Conservation (phyloP, 2,888 invertebrate species). For the Machimus atricapillus region DNA sequence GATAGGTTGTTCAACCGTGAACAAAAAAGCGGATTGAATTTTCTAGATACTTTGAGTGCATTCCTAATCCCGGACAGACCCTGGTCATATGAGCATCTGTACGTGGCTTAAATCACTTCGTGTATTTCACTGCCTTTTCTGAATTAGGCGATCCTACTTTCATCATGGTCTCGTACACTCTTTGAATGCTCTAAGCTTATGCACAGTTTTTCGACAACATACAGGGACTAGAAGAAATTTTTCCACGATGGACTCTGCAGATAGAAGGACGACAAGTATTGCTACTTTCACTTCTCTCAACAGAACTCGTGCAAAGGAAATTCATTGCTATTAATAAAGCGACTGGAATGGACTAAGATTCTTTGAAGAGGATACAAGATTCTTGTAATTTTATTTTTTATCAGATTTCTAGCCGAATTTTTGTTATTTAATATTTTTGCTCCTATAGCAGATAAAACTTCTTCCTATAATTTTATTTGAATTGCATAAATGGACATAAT, state of each 20-base stretch:
- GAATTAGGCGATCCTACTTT: background rate
- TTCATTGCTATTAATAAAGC: background rate
- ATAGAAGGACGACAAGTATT: background rate
- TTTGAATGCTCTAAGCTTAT: background rate
- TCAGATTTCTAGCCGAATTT: too few species aligned
- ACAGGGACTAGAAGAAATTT: background rate
- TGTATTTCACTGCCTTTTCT: background rate
- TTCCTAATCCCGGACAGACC: background rate
- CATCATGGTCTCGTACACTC: background rate
- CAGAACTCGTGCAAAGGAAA: background rate
- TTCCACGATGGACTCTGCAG: background rate
- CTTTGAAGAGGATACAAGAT: background rate
- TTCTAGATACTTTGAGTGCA: constrained; percentile 12
- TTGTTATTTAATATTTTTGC: too few species aligned
- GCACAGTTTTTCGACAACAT: background rate
- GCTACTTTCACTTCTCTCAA: background rate
- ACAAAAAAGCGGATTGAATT: constrained; percentile 33
- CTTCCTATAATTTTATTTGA: too few species aligned
- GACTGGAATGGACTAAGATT: background rate
- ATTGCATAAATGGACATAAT: too few species aligned
- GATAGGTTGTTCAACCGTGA: constrained; percentile 4
- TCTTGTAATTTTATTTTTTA: background rate
- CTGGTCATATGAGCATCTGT: background rate
- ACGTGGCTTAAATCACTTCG: background rate
- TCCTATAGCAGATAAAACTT: too few species aligned